Base-by-base conservation (phyloP, 2,113 vertebrate genomes). In the Spizaetus ornatus region DNA sequence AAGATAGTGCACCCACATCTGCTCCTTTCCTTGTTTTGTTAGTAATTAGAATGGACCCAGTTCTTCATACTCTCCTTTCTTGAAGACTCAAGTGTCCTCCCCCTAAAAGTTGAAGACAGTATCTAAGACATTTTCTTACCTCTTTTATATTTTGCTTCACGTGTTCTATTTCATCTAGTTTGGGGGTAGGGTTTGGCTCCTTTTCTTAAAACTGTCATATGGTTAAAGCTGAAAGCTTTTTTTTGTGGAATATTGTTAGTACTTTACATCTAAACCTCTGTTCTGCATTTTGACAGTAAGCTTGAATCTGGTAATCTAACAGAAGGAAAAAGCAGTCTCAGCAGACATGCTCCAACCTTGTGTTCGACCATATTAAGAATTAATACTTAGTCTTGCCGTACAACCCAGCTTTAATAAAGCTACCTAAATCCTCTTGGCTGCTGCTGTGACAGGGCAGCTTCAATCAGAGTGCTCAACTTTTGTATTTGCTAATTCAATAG, bases 291-390 rank as follows among this genome's bases (percentile, higher is more conserved):
- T 98, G 98, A 98, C 97, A 98, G 96, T 98, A 98, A 98, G 98
- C 98, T 98, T 98, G 98, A 97, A 98, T 98, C 97, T 98, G 97
- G 97, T 98, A 98, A 98, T 98, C 98, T 98, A 96, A 90, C 9
- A 96, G 94, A 97, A 98, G 97, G 91, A 98, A 98, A 96, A 95
- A 88, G 83, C 94, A 97, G 95, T 96, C 97, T 98, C 98, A 94
- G 96, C 97, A 98, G 98, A 98, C 96, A 82, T 95, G 97, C 98
- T 98, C 98, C 95, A 85, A 98, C 98, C 97, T 96, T 96, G 86
- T 96, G 94, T 98, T 98, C 82, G 56, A 96, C 97, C 98, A 98
- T 97, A 98, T 98, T 98, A 98, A 97, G 97, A 98, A 98, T 98
- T 98, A 98, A 98, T 97, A 96, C 93, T 97, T 96, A 98, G 95